Evolutionary conservation across 1,140 invertebrate genomes (phyloP).

Genomic region (Leptinotarsa texana): DNA sequence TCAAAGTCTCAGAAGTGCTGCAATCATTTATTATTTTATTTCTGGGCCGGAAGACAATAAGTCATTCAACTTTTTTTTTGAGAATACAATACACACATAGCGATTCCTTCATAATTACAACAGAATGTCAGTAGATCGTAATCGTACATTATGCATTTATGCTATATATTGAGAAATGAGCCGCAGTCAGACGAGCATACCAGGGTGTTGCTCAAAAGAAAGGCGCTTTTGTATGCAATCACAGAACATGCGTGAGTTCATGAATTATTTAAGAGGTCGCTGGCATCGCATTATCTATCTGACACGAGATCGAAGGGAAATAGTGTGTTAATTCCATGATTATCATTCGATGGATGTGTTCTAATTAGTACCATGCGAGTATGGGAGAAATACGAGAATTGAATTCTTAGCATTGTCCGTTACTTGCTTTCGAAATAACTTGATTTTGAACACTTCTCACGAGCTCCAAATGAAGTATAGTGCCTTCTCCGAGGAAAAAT

Average conservation of each 20-base stretch:
- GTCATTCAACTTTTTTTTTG: no score
- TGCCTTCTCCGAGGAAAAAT: not conserved
- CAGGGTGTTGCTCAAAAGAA: not conserved
- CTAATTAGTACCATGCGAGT: not conserved
- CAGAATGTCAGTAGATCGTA: no score
- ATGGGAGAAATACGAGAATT: not conserved
- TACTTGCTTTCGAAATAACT: not conserved
- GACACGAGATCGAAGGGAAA: conserved; percentile 5
- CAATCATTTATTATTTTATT: no score
- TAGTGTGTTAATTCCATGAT: conserved; percentile 3
- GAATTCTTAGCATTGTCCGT: not conserved
- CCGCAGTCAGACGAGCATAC: conserved; percentile 21
- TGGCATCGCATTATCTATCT: not conserved
- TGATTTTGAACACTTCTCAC: not conserved
- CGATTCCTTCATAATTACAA: no score
- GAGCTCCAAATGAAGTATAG: not conserved
- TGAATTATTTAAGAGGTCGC: conserved; percentile 21
- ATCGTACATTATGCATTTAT: conserved; percentile 8
- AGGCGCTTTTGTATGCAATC: conserved; percentile 25
- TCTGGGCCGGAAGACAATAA: no score
- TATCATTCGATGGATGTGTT: conserved; percentile 2
- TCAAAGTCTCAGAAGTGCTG: no score
- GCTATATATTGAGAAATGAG: conserved; percentile 28
- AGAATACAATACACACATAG: no score
- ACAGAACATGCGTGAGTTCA: conserved; percentile 24